Evolutionary conservation across 2,113 vertebrate species (phyloP).

Genomic region (Pterocles burchelli): DNA sequence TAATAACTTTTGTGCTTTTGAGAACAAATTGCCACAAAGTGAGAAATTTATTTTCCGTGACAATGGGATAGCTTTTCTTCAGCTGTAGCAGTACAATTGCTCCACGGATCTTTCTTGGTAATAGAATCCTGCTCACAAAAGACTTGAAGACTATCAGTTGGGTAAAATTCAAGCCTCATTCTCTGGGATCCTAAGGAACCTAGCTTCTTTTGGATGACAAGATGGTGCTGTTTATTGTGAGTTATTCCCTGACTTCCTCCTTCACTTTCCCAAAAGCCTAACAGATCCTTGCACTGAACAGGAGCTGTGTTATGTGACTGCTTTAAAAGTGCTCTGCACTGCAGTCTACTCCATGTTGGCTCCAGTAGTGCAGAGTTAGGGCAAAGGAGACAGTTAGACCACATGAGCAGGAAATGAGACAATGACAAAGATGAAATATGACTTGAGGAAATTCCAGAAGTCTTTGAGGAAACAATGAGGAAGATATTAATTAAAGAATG

Average conservation of each 20-base stretch:
- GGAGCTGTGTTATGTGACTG: background rate
- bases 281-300: background rate
- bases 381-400: background rate
- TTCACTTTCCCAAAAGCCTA: background rate
- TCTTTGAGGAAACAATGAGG: background rate
- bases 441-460: conserved; percentile 16
- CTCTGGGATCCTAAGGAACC: background rate
- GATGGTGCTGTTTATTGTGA: background rate
- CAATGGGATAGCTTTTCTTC: background rate
- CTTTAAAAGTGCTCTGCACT: background rate
- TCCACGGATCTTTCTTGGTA: background rate
- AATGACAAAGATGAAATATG: background rate
- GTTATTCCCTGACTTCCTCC: background rate
- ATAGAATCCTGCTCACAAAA: background rate
- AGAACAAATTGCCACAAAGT: background rate
- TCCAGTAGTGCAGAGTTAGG: background rate
- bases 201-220: background rate
- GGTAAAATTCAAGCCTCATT: background rate
- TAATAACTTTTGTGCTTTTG: background rate
- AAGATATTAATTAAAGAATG: background rate
- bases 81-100: background rate
- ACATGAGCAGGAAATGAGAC: background rate
- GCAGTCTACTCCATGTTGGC: background rate
- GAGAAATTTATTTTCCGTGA: background rate
- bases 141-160: background rate